Evolutionary conservation across 2,797 vertebrate genomes (phyloP), one percentile per base, ranked within the genome.

Genomic region (Falco concolor): DNA sequence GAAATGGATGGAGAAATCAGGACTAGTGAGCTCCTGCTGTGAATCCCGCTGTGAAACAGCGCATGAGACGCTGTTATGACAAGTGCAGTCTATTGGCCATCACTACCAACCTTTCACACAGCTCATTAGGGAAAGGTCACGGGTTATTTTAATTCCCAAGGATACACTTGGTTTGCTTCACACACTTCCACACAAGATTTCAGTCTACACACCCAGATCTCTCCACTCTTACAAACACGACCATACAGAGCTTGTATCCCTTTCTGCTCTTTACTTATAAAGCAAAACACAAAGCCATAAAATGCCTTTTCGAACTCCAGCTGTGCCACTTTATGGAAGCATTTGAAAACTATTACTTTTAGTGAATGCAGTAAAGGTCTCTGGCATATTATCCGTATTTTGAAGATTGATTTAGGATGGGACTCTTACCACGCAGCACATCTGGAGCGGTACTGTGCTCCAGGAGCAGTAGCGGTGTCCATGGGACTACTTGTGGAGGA

Each of bases 261-360:
- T 92, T 93, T 74, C 82, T 87, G 84, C 65, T 93, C 79, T 87
- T 91, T 68, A 85, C 47, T 94, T 89, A 44, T 10, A 84, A 94
- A 94, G 73, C 89, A 80, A 95, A 83, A 83, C 79, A 94, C 61
- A 89, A 93, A 95, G 89, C 68, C 34, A 57, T 92, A 95, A 96
- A 96, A 93, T 50, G 73, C 53, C 57, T 93, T 94, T 89, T 92
- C 4, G 4, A 78, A 81, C 79, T 94, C 95, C 92, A 92, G 92
- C 95, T 96, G 87, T 93, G 92, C 61, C 87, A 91, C 45, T 95
- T 96, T 78, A 85, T 91, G 53, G 78, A 91, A 93, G 68, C 89
- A 93, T 97, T 93, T 92, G 91, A 95, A 93, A 96, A 93, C 84
- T 64, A 87, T 95, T 93, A 89, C 77, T 80, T 96, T 93, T n/a